phyloP scores from a whole-genome alignment of 2,888 invertebrate species.

The Ectemnius cavifrons region DNA sequence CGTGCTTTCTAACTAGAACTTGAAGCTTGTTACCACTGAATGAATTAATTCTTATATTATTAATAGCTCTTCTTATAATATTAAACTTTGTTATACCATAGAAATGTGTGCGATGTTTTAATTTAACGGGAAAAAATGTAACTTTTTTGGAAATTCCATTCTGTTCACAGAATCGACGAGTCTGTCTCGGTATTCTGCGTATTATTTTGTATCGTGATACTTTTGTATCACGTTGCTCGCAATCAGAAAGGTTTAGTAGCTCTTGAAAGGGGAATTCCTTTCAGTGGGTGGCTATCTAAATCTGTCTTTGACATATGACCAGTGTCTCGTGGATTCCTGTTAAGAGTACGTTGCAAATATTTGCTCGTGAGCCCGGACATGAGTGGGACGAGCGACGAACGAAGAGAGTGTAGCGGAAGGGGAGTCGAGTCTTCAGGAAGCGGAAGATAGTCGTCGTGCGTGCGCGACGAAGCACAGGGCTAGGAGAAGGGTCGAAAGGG shows the following conservation, averaged over 20 bases:
- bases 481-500: slow-evolving; percentile 62
- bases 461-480: slow-evolving; percentile 55
- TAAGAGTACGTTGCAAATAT: slow-evolving; percentile 66
- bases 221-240: background rate
- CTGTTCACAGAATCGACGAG: too few relatives aligned
- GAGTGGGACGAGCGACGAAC: slow-evolving; percentile 59
- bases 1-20: too few relatives aligned
- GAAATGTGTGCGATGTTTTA: too few relatives aligned
- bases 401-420: slow-evolving; percentile 27
- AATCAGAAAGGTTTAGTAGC: background rate
- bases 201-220: background rate
- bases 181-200: background rate
- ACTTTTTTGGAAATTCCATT: too few relatives aligned
- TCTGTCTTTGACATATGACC: slow-evolving; percentile 32
- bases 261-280: background rate
- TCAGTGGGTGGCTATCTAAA: slow-evolving; percentile 7
- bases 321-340: slow-evolving; percentile 35
- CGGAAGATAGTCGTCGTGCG: slow-evolving; percentile 69
- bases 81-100: too few relatives aligned
- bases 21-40: too few relatives aligned
- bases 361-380: slow-evolving; percentile 65
- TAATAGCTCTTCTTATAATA: too few relatives aligned
- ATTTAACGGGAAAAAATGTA: too few relatives aligned
- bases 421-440: slow-evolving; percentile 58
- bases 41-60: too few relatives aligned